Percentiles rank a stretch among this genome's conserved stretches.
phyloP scores from a whole-genome alignment of 2,113 vertebrate species.

The Elachura formosa region DNA sequence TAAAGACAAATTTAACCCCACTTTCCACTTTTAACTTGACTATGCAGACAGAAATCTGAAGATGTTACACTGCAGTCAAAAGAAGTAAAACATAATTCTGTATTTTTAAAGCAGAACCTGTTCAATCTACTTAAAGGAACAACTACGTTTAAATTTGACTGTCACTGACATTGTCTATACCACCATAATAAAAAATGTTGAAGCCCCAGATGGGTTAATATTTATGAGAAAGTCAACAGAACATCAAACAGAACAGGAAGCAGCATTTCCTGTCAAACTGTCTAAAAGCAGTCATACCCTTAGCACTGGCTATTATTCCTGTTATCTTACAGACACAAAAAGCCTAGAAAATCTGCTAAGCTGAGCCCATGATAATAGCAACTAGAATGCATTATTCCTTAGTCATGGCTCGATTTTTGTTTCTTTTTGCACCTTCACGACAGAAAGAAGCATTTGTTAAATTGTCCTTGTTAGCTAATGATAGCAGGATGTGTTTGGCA shows the following conservation, averaged over 20 bases:
- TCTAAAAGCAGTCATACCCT: background rate
- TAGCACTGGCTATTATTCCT: background rate
- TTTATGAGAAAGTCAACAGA: background rate
- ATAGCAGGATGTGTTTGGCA: background rate
- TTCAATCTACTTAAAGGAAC: background rate
- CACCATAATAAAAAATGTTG: background rate
- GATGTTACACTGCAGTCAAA: background rate
- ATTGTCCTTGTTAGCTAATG: background rate
- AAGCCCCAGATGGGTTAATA: slow-evolving; percentile 12
- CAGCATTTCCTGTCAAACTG: slow-evolving; percentile 25
- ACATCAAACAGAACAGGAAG: slow-evolving; percentile 10
- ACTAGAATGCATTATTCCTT: background rate
- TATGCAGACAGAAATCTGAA: background rate
- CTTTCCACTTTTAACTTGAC: background rate
- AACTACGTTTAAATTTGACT: background rate
- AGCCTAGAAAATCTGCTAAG: background rate
- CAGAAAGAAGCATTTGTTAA: background rate
- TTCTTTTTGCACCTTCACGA: background rate
- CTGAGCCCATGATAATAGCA: background rate
- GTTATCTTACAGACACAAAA: background rate
- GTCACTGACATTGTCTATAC: background rate
- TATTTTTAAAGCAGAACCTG: background rate
- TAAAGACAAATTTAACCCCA: background rate
- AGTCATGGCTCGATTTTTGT: background rate
- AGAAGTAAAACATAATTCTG: background rate